phyloP scores from a whole-genome alignment of 2,888 invertebrate genomes.

The Loripinus fragilis region DNA sequence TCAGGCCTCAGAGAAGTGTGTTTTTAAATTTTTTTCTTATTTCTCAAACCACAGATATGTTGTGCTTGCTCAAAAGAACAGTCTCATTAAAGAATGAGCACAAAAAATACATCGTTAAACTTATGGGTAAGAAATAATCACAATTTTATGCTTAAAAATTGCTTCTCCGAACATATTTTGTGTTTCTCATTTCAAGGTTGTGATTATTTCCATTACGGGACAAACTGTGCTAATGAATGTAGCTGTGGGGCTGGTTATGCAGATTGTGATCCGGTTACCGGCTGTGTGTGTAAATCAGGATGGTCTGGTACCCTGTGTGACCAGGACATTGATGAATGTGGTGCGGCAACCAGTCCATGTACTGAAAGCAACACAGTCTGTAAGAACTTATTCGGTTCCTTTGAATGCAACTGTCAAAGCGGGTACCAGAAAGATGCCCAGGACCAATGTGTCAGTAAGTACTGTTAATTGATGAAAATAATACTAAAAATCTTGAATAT shows the following conservation, averaged over 20 bases:
- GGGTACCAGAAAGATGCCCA: conserved; percentile 47
- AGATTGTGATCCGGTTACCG: conserved; percentile 47
- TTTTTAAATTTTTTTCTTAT: too few species aligned
- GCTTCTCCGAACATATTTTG: too few species aligned
- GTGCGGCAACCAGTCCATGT: conserved; percentile 46
- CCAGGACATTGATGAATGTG: conserved; percentile 59
- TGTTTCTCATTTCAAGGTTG: conserved; percentile 42
- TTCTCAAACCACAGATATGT: too few species aligned
- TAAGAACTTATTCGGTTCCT: conserved; percentile 56
- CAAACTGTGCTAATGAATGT: conserved; percentile 55
- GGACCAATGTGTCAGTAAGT: conserved; percentile 37
- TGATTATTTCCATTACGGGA: conserved; percentile 50
- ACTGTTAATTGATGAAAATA: too few species aligned
- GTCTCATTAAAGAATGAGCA: too few species aligned
- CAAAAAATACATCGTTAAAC: too few species aligned
- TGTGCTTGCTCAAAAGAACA: too few species aligned
- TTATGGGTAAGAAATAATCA: too few species aligned
- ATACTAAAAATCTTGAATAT: too few species aligned
- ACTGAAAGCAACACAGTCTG: conserved; percentile 48
- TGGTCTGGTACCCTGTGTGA: conserved; percentile 60
- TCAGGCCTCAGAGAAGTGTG: too few species aligned
- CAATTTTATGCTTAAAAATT: too few species aligned
- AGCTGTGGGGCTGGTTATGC: conserved; percentile 54
- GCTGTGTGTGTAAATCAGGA: conserved; percentile 59
- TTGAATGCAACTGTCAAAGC: conserved; percentile 50